Evolutionary conservation across 2,113 vertebrate genomes (phyloP).

Genomic region (Podilymbus podiceps): DNA sequence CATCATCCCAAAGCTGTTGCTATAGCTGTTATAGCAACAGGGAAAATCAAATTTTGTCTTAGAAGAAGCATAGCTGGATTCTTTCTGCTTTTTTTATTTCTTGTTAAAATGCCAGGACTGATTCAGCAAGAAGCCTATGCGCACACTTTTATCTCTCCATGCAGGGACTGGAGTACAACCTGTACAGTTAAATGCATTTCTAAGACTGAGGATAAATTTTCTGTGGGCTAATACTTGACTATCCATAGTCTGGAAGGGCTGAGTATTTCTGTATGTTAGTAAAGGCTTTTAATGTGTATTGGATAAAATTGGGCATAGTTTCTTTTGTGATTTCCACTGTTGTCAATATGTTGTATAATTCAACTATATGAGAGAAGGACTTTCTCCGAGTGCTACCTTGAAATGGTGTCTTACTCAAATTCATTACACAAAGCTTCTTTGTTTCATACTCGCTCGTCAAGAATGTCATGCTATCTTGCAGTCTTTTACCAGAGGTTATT

Average conservation of each 20-base stretch:
- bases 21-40: background rate
- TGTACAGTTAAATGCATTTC: background rate
- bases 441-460: background rate
- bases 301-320: background rate
- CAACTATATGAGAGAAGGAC: background rate
- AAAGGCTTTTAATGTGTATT: background rate
- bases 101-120: background rate
- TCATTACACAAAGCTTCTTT: background rate
- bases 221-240: background rate
- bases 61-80: background rate
- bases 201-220: background rate
- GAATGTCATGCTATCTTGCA: background rate
- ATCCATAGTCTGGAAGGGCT: background rate
- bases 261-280: background rate
- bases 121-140: background rate
- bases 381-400: background rate
- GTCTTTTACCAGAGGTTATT: background rate
- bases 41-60: background rate
- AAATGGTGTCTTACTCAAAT: background rate
- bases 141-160: background rate
- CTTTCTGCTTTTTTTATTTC: background rate
- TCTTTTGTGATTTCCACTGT: background rate
- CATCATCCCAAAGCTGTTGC: background rate
- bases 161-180: background rate
- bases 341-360: background rate